A percentile compares a stretch with the other conserved stretches of the same genome.
Evolutionary conservation across 1,140 invertebrate genomes (phyloP).

Genomic region (Plodia interpunctella): DNA sequence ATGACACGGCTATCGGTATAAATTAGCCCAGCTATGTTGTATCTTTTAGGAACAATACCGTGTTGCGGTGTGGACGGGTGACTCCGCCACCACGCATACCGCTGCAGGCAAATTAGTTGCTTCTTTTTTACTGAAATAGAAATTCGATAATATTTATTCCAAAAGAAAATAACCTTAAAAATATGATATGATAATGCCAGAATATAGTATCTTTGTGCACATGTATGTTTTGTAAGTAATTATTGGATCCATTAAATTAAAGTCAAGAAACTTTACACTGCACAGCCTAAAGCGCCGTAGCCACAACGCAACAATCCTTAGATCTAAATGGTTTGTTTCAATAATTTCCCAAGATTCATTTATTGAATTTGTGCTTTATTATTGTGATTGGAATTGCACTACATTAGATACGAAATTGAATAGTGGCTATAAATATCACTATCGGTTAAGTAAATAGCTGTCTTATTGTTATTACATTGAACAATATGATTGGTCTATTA

Average conservation of each 20-base stretch:
- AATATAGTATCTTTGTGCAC: too few relatives aligned
- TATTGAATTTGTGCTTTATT: conserved; percentile 32
- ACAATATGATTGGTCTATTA: conserved; percentile 5
- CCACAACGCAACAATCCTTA: conserved; percentile 52
- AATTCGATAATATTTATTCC: too few relatives aligned
- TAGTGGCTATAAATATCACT: conserved; percentile 1
- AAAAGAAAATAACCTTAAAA: too few relatives aligned
- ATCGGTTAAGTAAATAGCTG: conserved; percentile 5
- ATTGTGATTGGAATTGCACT: conserved; percentile 19
- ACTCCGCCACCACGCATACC: conserved; percentile 50
- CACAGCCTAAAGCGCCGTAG: conserved; percentile 53
- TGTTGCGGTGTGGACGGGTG: conserved; percentile 63
- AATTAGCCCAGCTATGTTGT: conserved; percentile 63
- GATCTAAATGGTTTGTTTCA: conserved; percentile 41
- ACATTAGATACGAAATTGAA: not conserved
- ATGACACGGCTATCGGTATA: conserved; percentile 68
- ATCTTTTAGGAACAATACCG: conserved; percentile 62
- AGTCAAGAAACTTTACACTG: conserved; percentile 56
- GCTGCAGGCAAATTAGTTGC: too few relatives aligned
- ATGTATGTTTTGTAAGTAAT: too few relatives aligned
- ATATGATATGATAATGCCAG: too few relatives aligned
- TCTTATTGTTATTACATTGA: conserved; percentile 5
- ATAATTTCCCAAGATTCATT: conserved; percentile 33
- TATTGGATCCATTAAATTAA: too few relatives aligned
- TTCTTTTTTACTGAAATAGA: too few relatives aligned